These are phyloP conservation scores for Aleiodes testaceus DNA, from an alignment of 2,888 invertebrate genomes.

Conservation along the genomic window DNA sequence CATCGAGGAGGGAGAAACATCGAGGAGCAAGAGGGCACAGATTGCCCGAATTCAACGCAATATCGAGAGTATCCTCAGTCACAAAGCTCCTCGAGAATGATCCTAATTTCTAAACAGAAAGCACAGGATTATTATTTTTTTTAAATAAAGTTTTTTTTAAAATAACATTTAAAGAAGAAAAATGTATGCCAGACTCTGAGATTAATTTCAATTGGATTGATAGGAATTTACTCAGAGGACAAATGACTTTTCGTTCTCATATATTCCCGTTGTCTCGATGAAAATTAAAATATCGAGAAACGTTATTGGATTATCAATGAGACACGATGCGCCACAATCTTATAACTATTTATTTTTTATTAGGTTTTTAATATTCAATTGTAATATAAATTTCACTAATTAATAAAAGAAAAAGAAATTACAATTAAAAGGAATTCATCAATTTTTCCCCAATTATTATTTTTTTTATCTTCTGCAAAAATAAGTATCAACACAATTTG, in stretches of 20 bases:
- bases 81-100: conserved; percentile 51
- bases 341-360: conserved; percentile 28
- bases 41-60: conserved; percentile 66
- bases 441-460: not conserved
- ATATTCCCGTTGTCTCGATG: conserved; percentile 15
- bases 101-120: not conserved
- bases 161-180: conserved; percentile 1
- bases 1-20: conserved; percentile 64
- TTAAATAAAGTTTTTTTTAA: conserved; percentile 62
- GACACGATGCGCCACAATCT: conserved; percentile 20
- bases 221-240: conserved; percentile 3
- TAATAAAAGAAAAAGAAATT: not conserved
- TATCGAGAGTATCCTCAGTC: conserved; percentile 65
- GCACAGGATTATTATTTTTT: not conserved
- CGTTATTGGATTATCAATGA: not conserved
- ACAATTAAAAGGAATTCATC: conserved; percentile 5
- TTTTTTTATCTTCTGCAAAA: not conserved
- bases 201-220: conserved; percentile 4
- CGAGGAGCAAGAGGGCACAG: conserved; percentile 58
- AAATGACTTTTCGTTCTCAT: conserved; percentile 7
- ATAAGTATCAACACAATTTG: conserved; percentile 1
- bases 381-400: conserved; percentile 19
- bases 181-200: conserved; percentile 22
- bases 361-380: conserved; percentile 18
- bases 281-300: not conserved